Base-by-base conservation (phyloP, 2,888 invertebrate genomes). In the Seira musarum region DNA sequence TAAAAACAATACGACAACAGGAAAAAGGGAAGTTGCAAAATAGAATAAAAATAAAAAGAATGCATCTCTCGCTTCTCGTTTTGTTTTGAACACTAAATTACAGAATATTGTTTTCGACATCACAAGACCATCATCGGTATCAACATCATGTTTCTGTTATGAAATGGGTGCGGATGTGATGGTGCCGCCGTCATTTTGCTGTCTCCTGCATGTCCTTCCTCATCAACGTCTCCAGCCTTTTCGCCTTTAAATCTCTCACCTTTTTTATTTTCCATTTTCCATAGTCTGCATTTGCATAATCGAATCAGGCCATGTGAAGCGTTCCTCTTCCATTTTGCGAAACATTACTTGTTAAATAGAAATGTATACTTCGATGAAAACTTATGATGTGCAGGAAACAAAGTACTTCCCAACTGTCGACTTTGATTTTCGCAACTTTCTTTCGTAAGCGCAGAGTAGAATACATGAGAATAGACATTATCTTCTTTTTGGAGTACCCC, bases 21-120 rank as follows among this genome's bases (percentile, higher is more conserved):
- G 49, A n/a, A 49, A n/a, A 15, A 49, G 17, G 49, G 49, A 49
- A 49, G 49, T 49, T n/a, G 49, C 49, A 49, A 49, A 30, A 30
- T 30, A n/a, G 30, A 30, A 8, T 5, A 8, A 2, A 5, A 30
- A 30, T 8, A 8, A 30, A 30, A 8, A 30, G 8, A 8, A 30
- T 30, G 30, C 30, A 30, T 30, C 2, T 30, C 30, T 8, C 30
- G 8, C 8, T 30, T 30, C n/a, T n/a, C n/a, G n/a, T 30, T 30
- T 30, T 8, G 15, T 13, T 49, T 49, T 13, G 49, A n/a, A 13
- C 15, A 15, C 8, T 30, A 30, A 30, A 30, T 30, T 49, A 49
- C 49, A 49, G 3, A n/a, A 8, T 49, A 13, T 3, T 49, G 15
- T 49, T 49, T 49, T 49, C 49, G 17, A 49, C 49, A 49, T 49